Evolutionary conservation across 2,113 vertebrate species (phyloP).

Genomic region (Morphnarchus princeps): DNA sequence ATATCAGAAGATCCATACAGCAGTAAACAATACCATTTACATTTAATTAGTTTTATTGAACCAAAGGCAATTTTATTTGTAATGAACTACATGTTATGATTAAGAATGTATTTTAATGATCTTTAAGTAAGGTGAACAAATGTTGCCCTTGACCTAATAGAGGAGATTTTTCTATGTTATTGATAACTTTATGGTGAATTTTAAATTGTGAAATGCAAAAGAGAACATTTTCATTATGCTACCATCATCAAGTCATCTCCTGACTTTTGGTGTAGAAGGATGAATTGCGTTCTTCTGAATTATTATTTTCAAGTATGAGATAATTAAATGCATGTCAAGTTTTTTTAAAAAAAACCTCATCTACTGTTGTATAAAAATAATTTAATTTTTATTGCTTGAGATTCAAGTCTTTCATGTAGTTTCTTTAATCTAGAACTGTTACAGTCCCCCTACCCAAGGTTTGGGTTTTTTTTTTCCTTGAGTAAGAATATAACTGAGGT

Average conservation of each 20-base stretch:
- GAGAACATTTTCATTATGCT: constrained; percentile 68
- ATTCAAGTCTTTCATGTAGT: neutral
- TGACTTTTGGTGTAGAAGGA: constrained; percentile 24
- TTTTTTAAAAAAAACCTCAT: neutral
- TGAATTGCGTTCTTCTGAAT: constrained; percentile 1
- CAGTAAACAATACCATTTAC: constrained; percentile 90
- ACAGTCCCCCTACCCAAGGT: neutral
- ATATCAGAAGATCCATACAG: constrained; percentile 83
- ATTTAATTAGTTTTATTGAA: constrained; percentile 96
- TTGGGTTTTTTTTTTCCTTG: neutral
- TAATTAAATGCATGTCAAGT: neutral
- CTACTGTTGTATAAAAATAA: neutral
- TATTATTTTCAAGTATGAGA: neutral
- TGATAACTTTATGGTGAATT: constrained; percentile 69
- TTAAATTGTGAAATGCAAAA: constrained; percentile 66
- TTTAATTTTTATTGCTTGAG: neutral
- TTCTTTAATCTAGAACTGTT: neutral
- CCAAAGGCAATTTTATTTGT: constrained; percentile 83
- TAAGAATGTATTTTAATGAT: constrained; percentile 86
- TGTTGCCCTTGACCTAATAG: constrained; percentile 86
- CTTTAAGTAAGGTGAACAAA: constrained; percentile 86
- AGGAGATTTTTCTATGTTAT: constrained; percentile 71
- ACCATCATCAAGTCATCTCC: constrained; percentile 64
- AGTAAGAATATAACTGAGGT: neutral
- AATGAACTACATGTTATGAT: constrained; percentile 87